Percentiles rank a stretch among this genome's conserved stretches.
Evolutionary conservation across 2,888 invertebrate genomes (phyloP).

Genomic region (Julus scanicus): DNA sequence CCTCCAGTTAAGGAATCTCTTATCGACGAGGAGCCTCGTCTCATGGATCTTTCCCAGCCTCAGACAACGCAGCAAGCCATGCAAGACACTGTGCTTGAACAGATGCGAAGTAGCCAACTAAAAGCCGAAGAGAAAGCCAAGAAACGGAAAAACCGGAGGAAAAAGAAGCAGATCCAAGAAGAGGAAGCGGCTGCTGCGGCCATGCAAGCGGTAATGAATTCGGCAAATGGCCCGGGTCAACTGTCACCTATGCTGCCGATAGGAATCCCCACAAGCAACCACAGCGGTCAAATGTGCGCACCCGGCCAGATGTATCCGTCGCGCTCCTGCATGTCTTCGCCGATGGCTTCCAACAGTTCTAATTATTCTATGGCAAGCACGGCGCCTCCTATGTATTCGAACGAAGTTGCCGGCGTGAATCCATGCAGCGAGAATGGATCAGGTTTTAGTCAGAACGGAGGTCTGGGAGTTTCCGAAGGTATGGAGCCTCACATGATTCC

Average conservation of each 20-base stretch:
- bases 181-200: constrained; percentile 46
- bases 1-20: constrained; percentile 54
- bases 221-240: constrained; percentile 41
- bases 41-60: constrained; percentile 55
- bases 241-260: constrained; percentile 21
- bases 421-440: constrained; percentile 10
- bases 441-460: constrained; percentile 19
- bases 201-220: constrained; percentile 11
- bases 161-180: constrained; percentile 51
- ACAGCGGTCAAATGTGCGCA: constrained; percentile 37
- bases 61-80: constrained; percentile 44
- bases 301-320: constrained; percentile 27
- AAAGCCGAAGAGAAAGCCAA: constrained; percentile 48
- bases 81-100: constrained; percentile 10
- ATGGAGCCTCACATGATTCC: constrained; percentile 32
- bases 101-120: not conserved
- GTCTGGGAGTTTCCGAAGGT: constrained; percentile 22
- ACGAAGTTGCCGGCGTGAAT: not conserved
- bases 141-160: constrained; percentile 40
- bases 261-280: constrained; percentile 49
- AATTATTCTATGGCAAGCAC: constrained; percentile 9
- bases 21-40: constrained; percentile 51
- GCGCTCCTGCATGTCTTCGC: constrained; percentile 34
- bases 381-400: constrained; percentile 25
- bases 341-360: constrained; percentile 16